Evolutionary conservation across 2,797 vertebrate species (phyloP).

Genomic region (Uromys caudimaculatus): DNA sequence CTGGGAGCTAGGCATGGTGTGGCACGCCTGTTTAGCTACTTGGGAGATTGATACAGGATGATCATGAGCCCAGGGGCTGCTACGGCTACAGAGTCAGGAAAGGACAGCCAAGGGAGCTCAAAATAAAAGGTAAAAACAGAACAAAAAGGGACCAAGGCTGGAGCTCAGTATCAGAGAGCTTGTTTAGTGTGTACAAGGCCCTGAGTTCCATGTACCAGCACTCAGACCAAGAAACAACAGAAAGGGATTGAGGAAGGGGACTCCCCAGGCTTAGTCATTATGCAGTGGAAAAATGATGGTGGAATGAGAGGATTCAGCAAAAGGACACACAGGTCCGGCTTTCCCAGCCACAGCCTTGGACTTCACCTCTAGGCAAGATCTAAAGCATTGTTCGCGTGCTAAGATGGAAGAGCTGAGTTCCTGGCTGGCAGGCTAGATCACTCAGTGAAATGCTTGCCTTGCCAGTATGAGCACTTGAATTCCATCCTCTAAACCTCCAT

Average conservation of each 20-base stretch:
- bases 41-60: too few relatives aligned
- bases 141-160: not conserved
- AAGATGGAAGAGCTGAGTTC: not conserved
- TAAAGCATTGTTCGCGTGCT: not conserved
- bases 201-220: not conserved
- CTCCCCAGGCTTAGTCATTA: not conserved
- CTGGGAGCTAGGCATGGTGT: not conserved
- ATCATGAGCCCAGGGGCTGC: not conserved
- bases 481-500: not conserved
- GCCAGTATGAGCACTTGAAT: not conserved
- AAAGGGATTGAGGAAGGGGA: not conserved
- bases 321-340: not conserved
- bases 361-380: not conserved
- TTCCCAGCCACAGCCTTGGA: not conserved
- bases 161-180: not conserved
- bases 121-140: not conserved
- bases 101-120: not conserved
- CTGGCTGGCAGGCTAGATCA: not conserved
- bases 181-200: not conserved
- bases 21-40: too few relatives aligned
- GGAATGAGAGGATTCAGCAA: not conserved
- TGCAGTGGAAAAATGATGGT: not conserved
- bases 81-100: not conserved
- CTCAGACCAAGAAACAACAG: not conserved
- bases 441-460: not conserved